Conservation (phyloP, 2,797 vertebrate genomes). For the Artibeus jamaicensis region DNA sequence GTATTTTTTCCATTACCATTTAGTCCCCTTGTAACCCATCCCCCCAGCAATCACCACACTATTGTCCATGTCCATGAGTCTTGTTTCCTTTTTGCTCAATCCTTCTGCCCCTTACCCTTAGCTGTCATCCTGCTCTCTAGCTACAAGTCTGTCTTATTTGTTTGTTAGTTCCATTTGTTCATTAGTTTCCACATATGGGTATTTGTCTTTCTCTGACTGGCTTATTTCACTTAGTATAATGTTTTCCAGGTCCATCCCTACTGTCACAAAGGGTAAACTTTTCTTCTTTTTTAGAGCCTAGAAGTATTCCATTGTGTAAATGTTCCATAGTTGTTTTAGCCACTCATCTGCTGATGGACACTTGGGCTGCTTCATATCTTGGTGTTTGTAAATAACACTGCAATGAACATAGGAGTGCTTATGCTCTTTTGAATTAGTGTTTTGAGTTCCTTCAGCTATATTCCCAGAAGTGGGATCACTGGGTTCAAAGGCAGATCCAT, state of each 20-base stretch:
- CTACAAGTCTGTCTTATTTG: neutral
- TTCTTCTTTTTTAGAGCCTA: neutral
- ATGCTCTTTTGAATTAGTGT: too few relatives aligned
- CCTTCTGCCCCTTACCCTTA: neutral
- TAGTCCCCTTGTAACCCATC: neutral
- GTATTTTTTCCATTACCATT: neutral
- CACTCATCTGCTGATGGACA: too few relatives aligned
- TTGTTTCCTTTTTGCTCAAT: neutral
- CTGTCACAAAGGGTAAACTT: neutral
- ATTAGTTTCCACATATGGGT: neutral
- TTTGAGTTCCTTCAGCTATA: too few relatives aligned
- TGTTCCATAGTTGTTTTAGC: neutral
- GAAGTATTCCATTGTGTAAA: neutral
- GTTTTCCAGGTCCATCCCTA: neutral
- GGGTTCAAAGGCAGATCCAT: too few relatives aligned
- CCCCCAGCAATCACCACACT: neutral
- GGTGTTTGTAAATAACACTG: too few relatives aligned
- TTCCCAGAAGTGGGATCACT: too few relatives aligned
- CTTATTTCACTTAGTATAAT: neutral
- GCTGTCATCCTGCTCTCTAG: neutral
- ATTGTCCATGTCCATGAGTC: neutral
- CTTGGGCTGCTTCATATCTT: too few relatives aligned
- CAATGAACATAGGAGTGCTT: too few relatives aligned
- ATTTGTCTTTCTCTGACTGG: neutral
- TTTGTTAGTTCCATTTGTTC: neutral